Evolutionary conservation across 2,888 invertebrate genomes (phyloP), one percentile per base, ranked within the genome.

Genomic region (Cosmia pyralina): DNA sequence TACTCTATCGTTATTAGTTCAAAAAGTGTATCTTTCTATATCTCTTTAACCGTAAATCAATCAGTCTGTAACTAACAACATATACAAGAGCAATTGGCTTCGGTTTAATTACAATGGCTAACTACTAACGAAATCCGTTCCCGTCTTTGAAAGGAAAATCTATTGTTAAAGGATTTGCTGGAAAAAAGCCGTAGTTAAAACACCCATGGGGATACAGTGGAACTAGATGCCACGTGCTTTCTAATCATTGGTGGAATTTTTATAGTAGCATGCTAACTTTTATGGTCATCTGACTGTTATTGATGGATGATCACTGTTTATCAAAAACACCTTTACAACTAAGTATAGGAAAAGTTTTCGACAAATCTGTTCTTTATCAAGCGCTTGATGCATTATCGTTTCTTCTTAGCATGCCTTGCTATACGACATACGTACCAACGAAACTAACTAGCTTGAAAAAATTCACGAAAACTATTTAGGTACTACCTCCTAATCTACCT

Each of bases 41-140:
- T n/a, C 10, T 66, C 34, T 44, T 76, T 46, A 15, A 57, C 57
- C 4, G 22, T 58, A 52, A 69, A 58, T 57, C 13, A 34, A 38
- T 77, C 19, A 77, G 11, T 48, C 7, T 48, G 48, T 68, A n/a
- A n/a, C 15, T 34, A 22, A 38, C 13, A 38, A 41, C 8, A 48
- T 13, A 5, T 19, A 28, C 19, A 53, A 75, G 41, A 50, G 41
- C 28, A 50, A 22, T 75, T 79, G 48, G 73, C 60, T 79, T 79
- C 73, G 79, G 73, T 75, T 79, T 75, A 76, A 63, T 80, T 79
- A 79, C 72, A 75, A 79, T 75, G 41, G 48, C 53, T 79, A 78
- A 75, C 58, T 75, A 53, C 59, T 60, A 60, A 75, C 73, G 13
- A 55, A 79, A 79, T 60, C 79, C 34, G 73, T 79, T 79, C 60